Conservation (phyloP, 2,113 vertebrate genomes). For the Taxidea taxus region DNA sequence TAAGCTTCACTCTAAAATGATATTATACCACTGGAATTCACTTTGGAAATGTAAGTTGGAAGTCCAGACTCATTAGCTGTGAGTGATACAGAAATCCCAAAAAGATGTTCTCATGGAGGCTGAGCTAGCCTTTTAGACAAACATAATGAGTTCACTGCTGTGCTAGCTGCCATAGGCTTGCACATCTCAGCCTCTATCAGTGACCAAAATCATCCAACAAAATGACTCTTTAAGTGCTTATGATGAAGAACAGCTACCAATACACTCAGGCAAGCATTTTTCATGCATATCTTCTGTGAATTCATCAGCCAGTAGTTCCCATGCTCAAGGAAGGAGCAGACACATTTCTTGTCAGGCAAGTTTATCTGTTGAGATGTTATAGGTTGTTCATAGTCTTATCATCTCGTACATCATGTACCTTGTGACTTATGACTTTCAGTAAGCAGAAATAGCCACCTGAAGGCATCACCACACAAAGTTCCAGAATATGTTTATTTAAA, state of each 20-base stretch:
- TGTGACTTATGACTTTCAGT: neutral
- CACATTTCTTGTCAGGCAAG: constrained; percentile 23
- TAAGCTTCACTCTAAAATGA: constrained; percentile 34
- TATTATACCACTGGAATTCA: constrained; percentile 15
- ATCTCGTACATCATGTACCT: neutral
- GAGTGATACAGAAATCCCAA: constrained; percentile 56
- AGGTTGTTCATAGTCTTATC: neutral
- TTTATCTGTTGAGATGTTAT: neutral
- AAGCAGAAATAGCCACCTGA: neutral
- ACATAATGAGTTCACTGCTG: constrained; percentile 51
- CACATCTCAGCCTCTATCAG: constrained; percentile 33
- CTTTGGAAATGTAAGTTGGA: constrained; percentile 54
- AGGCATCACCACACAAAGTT: neutral
- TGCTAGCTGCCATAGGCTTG: neutral
- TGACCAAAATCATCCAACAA: constrained; percentile 38
- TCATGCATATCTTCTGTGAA: neutral
- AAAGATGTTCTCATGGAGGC: constrained; percentile 5
- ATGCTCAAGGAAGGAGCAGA: neutral
- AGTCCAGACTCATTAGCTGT: constrained; percentile 45
- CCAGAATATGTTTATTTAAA: neutral
- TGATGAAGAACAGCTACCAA: constrained; percentile 49
- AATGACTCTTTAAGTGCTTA: constrained; percentile 35
- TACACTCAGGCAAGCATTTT: neutral
- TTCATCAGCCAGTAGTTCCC: constrained; percentile 22
- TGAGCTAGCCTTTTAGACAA: constrained; percentile 35